Percentiles rank a stretch among this genome's conserved stretches.
These are phyloP conservation scores for Anthopleura xanthogrammica DNA, from an alignment of 92 coral and sea anemone species.

Conservation along the genomic window DNA sequence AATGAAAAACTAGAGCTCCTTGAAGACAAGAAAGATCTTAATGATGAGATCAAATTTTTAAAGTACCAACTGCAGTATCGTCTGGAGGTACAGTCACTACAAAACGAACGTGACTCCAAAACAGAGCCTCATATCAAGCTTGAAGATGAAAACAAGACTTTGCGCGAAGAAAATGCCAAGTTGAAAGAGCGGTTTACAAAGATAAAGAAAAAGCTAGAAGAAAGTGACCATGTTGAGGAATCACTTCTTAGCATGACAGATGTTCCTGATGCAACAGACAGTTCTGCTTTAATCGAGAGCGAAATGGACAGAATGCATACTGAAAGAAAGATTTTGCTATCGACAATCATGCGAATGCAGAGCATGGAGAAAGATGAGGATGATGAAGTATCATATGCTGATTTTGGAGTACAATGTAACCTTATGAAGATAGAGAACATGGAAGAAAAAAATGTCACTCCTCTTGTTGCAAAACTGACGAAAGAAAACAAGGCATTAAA, in stretches of 20 bases:
- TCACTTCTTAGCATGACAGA: slow-evolving; percentile 46
- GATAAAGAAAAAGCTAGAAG: slow-evolving; percentile 49
- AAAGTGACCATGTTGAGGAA: slow-evolving; percentile 59
- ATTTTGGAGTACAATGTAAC: slow-evolving; percentile 71
- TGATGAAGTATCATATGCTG: slow-evolving; percentile 32
- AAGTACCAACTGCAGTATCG: slow-evolving; percentile 77
- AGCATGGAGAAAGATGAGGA: slow-evolving; percentile 41
- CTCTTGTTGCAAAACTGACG: slow-evolving; percentile 44
- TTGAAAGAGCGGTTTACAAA: slow-evolving; percentile 54
- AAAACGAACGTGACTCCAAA: slow-evolving; percentile 24
- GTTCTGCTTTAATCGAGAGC: slow-evolving; percentile 35
- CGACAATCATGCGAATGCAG: slow-evolving; percentile 71
- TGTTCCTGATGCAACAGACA: slow-evolving; percentile 29
- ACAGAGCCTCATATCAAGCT: slow-evolving; percentile 35
- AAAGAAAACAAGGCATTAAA: slow-evolving; percentile 50
- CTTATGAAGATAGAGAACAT: slow-evolving; percentile 34
- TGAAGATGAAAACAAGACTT: slow-evolving; percentile 63
- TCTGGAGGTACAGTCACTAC: slow-evolving; percentile 63
- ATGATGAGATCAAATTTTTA: slow-evolving; percentile 69
- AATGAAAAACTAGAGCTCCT: slow-evolving; percentile 50
- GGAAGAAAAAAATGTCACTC: slow-evolving; percentile 39
- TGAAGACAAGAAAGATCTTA: slow-evolving; percentile 70
- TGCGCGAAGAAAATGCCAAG: slow-evolving; percentile 50
- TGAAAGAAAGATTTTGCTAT: slow-evolving; percentile 79
- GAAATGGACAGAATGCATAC: slow-evolving; percentile 61